Base-by-base conservation (phyloP, 1,140 invertebrate genomes). In the Bombus pascuorum region DNA sequence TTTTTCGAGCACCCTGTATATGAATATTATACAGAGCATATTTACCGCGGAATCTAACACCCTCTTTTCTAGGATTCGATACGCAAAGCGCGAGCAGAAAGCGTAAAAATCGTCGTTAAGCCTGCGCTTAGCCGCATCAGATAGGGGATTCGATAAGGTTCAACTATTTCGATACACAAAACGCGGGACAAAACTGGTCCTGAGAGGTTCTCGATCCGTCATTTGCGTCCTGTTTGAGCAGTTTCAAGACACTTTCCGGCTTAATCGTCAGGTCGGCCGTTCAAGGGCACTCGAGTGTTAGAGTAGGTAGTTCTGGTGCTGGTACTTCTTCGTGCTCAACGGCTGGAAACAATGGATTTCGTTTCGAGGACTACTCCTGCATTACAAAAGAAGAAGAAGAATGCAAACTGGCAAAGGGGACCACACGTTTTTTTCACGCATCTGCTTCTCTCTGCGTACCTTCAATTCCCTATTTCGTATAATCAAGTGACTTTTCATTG, bases 261-360 rank as follows among this genome's bases (percentile, higher is more conserved):
- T 90, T 91, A 91, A 90, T 88, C 89, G 89, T 57, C 68, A 47
- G 86, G 83, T 86, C 89, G 89, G n/a, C 53, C 68, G 83, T 87
- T 90, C 66, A 65, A 91, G 89, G 71, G 87, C 62, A 65, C 88
- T 89, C 88, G 83, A 91, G 80, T 28, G 70, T 10, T 65, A 75
- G 89, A 91, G 91, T 89, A 87, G 86, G 82, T 86, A 83, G 87
- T 91, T 57, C 73, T 37, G 68, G 70, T 82, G 84, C 86, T 68
- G 83, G 81, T 77, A 83, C 89, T 89, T 65, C 44, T 72, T 73
- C 73, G 70, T 83, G 72, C 88, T 90, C 84, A 81, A 87, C 88
- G 85, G 89, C 83, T 91, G 87, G 88, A 93, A 90, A 94, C 93
- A 94, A 94, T 94, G 88, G 91, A 90, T 90, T 87, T 85, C 81